Percentiles rank a stretch among this genome's conserved stretches.
Evolutionary conservation across 2,113 vertebrate genomes (phyloP).

Genomic region (Callaeas wilsoni): DNA sequence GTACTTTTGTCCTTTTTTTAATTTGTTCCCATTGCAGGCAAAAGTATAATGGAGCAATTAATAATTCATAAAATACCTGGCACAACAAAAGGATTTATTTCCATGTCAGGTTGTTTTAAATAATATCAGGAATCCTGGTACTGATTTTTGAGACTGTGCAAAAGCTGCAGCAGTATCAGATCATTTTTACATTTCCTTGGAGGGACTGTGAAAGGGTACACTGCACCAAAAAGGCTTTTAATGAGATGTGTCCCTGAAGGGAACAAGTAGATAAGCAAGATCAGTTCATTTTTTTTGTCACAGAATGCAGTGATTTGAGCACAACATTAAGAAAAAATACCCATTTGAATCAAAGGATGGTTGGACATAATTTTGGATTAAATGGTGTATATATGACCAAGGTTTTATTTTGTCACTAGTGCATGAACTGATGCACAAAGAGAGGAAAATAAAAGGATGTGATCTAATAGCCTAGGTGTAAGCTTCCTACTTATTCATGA

Average conservation of each 20-base stretch:
- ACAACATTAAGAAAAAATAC: neutral
- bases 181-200: constrained; percentile 5
- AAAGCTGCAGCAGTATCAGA: neutral
- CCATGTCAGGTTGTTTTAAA: constrained; percentile 1
- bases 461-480: constrained; percentile 32
- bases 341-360: neutral
- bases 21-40: neutral
- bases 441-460: constrained; percentile 31
- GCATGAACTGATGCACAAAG: neutral
- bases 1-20: neutral
- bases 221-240: constrained; percentile 25
- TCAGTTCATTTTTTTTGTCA: neutral
- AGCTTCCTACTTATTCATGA: constrained; percentile 72
- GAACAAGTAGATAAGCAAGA: neutral
- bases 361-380: neutral
- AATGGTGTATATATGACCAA: neutral
- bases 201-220: neutral
- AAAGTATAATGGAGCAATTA: constrained; percentile 31
- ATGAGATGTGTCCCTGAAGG: neutral
- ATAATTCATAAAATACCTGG: constrained; percentile 40
- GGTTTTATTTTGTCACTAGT: constrained; percentile 59
- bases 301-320: neutral
- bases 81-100: constrained; percentile 34
- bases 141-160: neutral
- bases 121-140: constrained; percentile 19